phyloP scores from a whole-genome alignment of 2,888 invertebrate genomes.

The Deilephila porcellus region DNA sequence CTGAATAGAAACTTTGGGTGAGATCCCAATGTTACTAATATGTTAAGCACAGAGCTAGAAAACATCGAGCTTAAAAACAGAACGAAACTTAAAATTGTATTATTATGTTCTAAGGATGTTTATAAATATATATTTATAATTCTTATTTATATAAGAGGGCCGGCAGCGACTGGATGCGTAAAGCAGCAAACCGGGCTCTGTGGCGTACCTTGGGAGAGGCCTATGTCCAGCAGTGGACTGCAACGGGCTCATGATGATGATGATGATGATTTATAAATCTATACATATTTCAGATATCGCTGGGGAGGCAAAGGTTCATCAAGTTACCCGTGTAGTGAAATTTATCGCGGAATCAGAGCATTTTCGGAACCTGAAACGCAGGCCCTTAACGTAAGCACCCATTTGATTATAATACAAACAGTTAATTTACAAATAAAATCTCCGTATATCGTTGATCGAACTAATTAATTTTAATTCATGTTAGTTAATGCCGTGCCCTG shows the following conservation, averaged over 20 bases:
- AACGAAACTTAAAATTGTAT: no score
- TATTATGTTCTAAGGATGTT: no score
- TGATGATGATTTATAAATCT: not conserved
- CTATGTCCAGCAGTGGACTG: no score
- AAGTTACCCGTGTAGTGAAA: constrained; percentile 92
- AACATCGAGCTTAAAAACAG: no score
- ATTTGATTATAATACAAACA: not conserved
- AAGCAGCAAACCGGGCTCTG: no score
- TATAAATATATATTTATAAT: not conserved
- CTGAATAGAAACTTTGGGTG: constrained; percentile 94
- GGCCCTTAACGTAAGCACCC: constrained; percentile 80
- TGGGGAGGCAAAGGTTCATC: constrained; percentile 96
- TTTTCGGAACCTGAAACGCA: constrained; percentile 95
- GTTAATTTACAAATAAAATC: not conserved
- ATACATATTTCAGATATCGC: constrained; percentile 82
- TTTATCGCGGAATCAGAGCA: constrained; percentile 90
- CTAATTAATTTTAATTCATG: no score
- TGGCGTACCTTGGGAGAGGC: no score
- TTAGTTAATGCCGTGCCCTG: no score
- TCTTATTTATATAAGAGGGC: no score
- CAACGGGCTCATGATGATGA: no score
- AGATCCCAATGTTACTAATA: constrained; percentile 21
- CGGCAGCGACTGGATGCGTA: no score
- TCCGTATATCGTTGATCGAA: no score
- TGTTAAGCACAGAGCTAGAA: not conserved